Evolutionary conservation across 2,113 vertebrate species (phyloP).

Genomic region (Epinephelus cyanopodus): DNA sequence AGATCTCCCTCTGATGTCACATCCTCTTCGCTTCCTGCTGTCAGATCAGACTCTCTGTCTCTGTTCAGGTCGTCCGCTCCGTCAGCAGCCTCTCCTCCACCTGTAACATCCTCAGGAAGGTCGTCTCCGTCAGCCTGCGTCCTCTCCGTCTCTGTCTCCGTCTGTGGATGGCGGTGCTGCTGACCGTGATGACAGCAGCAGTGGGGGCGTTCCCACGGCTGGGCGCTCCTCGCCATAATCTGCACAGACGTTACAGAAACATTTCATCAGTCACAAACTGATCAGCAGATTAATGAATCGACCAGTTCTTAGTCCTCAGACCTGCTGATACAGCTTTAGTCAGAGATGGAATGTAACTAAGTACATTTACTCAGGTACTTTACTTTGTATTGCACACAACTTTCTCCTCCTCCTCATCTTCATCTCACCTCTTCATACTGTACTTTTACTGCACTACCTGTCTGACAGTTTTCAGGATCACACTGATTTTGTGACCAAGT

Average conservation of each 20-base stretch:
- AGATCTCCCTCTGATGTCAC: not conserved
- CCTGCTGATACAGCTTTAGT: no score
- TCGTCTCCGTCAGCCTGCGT: not conserved
- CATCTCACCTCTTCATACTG: no score
- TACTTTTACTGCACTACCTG: no score
- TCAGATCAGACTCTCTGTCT: not conserved
- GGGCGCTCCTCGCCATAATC: constrained; percentile 90
- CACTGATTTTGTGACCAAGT: no score
- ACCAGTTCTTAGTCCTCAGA: no score
- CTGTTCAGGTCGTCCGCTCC: constrained; percentile 26
- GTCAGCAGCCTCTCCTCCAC: constrained; percentile 76
- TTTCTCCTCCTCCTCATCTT: no score
- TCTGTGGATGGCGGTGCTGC: constrained; percentile 27
- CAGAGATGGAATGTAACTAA: no score
- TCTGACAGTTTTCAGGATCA: no score
- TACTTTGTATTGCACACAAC: no score
- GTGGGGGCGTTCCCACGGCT: constrained; percentile 82
- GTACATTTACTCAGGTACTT: no score
- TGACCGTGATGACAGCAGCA: constrained; percentile 62
- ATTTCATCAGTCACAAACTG: not conserved
- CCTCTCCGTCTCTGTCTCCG: constrained; percentile 22
- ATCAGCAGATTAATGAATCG: no score
- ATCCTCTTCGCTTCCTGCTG: not conserved
- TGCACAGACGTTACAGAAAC: constrained; percentile 55
- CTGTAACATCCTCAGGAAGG: constrained; percentile 52